Evolutionary conservation across 30 jellyfish, hydroid and myxozoan genomes (phyloP), one percentile per base, ranked within the genome.

Genomic region (Nemopilema nomurai): DNA sequence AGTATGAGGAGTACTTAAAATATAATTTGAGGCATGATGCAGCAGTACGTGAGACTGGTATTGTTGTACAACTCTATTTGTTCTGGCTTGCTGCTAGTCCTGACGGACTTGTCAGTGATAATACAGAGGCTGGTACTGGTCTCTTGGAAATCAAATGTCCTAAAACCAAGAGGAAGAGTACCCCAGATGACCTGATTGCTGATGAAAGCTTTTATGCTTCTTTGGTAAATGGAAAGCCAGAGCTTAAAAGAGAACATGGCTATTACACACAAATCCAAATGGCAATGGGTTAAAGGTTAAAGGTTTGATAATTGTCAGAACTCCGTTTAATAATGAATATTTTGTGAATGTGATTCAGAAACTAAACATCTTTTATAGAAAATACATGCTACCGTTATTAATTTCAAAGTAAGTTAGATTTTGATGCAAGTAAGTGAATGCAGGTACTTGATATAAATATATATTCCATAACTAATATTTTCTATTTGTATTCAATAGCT

Each of bases 11-110:
- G 22, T 49, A 33, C 49, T 27, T 83, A 0, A 83, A 71, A 24
- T 72, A 33, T 51, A 83, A 31, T 22, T 57, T 83, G 25, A 71
- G 49, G 66, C 50, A 74, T 27, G 66, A 63, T n/a, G 74, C 67
- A 9, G 28, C 67, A 74, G 63, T 85, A 6, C 66, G 67, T 19
- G 94, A 85, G 0, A 51, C 84, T 9, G 92, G 94, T 63, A 4
- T 85, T 22, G 72, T 85, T 26, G 85, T 85, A 16, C 94, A 85
- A 65, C 94, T 92, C 63, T 17, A 57, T 74, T 19, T 81, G 25
- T 81, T 69, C 41, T 81, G 90, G 90, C 82, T 78, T 18, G 88
- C 83, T 28, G 88, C 88, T 20, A 53, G 82, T 31, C 80, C 57
- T 20, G 82, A 78, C 62, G 82, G 88, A n/a, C 65, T 78, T 23